phyloP scores from a whole-genome alignment of 2,797 vertebrate species.

The Coregonus ussuriensis region DNA sequence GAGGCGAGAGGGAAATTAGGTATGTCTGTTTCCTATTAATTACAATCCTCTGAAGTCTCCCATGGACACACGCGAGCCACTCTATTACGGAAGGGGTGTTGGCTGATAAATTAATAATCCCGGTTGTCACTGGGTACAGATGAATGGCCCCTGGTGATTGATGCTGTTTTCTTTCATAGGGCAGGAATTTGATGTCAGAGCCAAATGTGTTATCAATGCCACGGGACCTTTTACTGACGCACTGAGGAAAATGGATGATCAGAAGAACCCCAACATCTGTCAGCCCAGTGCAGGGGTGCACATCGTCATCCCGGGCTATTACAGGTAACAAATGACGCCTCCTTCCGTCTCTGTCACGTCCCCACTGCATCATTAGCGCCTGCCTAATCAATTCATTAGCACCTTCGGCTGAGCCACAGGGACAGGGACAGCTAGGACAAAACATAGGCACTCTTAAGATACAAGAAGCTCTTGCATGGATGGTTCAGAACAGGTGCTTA shows the following conservation, averaged over 20 bases:
- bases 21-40: conserved; percentile 87
- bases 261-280: conserved; percentile 84
- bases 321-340: conserved; percentile 89
- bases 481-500: conserved; percentile 37
- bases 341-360: conserved; percentile 84
- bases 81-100: conserved; percentile 80
- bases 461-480: conserved; percentile 12
- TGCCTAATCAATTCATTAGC: conserved; percentile 69
- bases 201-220: conserved; percentile 98
- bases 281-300: conserved; percentile 95
- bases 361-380: conserved; percentile 63
- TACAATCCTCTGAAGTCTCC: conserved; percentile 83
- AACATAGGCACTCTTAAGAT: background rate
- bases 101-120: conserved; percentile 87
- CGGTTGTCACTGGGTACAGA: conserved; percentile 79
- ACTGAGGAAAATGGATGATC: conserved; percentile 92
- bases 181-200: conserved; percentile 90
- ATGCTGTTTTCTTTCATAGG: conserved; percentile 92
- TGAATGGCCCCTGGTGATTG: conserved; percentile 84
- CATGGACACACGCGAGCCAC: conserved; percentile 77
- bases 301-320: conserved; percentile 98
- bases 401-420: conserved; percentile 47
- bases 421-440: conserved; percentile 14
- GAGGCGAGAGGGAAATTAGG: conserved; percentile 82
- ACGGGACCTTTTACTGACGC: conserved; percentile 96